Percentiles rank a stretch among this genome's conserved stretches.
Evolutionary conservation across 2,888 invertebrate genomes (phyloP).

Genomic region (Lymantria dispar): DNA sequence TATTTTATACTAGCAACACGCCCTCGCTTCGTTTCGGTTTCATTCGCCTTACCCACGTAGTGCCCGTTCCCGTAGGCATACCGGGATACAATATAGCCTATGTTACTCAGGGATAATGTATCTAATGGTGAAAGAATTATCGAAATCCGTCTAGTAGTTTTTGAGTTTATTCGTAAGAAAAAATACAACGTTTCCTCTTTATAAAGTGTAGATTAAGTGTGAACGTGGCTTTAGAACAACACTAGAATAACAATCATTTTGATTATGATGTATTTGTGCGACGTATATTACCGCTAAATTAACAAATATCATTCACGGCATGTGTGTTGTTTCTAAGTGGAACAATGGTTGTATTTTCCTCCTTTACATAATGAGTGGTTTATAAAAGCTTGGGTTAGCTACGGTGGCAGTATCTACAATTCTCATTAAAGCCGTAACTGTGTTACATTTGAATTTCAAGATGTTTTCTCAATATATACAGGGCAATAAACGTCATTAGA

Average conservation of each 20-base stretch:
- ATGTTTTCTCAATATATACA: neutral
- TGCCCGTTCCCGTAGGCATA: no score
- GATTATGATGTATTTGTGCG: conserved; percentile 19
- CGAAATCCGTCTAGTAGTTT: no score
- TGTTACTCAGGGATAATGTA: no score
- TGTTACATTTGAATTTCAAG: neutral
- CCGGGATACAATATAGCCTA: no score
- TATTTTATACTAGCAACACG: no score
- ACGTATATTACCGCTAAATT: conserved; percentile 10
- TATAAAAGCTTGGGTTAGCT: neutral
- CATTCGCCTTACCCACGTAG: no score
- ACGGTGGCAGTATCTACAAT: neutral
- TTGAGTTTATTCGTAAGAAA: no score
- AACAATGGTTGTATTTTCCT: conserved; percentile 20
- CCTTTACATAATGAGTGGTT: neutral
- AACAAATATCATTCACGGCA: conserved; percentile 1
- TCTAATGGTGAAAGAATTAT: no score
- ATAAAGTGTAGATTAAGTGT: conserved; percentile 6
- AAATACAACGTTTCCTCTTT: no score
- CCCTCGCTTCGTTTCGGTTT: no score
- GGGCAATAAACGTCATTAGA: neutral
- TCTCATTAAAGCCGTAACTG: neutral
- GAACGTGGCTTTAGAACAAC: conserved; percentile 13
- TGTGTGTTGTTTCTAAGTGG: conserved; percentile 16
- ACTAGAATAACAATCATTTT: conserved; percentile 29